Evolutionary conservation across 2,797 vertebrate genomes (phyloP).

Genomic region (Falco concolor): DNA sequence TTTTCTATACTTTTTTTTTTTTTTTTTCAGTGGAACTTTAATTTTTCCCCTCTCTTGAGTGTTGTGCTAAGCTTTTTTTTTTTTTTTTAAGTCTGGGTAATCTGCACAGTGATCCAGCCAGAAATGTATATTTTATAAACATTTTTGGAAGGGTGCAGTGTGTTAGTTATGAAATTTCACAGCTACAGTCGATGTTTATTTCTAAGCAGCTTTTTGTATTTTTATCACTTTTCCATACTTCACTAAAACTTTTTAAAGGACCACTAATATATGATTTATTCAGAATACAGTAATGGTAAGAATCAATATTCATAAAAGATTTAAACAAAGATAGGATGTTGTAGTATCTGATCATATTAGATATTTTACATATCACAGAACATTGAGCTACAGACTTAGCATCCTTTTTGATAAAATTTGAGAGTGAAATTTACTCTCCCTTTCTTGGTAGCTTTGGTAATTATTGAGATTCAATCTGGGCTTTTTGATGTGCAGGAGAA

Average conservation of each 20-base stretch:
- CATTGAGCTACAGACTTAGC: neutral
- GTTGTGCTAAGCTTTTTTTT: neutral
- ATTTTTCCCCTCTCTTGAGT: neutral
- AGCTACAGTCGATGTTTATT: neutral
- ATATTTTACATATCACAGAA: constrained; percentile 43
- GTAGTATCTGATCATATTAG: constrained; percentile 7
- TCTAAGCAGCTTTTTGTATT: neutral
- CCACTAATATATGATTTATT: neutral
- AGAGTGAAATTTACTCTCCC: constrained; percentile 1
- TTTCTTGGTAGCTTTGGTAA: neutral
- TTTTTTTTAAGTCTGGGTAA: neutral
- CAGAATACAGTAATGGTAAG: neutral
- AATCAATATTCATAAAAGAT: constrained; percentile 34
- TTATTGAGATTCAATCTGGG: neutral
- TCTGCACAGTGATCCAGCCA: neutral
- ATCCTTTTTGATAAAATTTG: constrained; percentile 1
- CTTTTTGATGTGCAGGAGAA: constrained; percentile 5
- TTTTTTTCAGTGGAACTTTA: neutral
- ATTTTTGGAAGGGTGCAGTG: neutral
- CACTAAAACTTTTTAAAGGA: neutral
- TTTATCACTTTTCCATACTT: neutral
- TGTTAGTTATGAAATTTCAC: neutral
- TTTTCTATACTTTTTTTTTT: neutral
- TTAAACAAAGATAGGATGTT: neutral
- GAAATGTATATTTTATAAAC: neutral